Percentiles rank a stretch among this genome's conserved stretches.
These are phyloP conservation scores for Esox niger DNA, from an alignment of 2,113 vertebrate species.

Conservation along the genomic window DNA sequence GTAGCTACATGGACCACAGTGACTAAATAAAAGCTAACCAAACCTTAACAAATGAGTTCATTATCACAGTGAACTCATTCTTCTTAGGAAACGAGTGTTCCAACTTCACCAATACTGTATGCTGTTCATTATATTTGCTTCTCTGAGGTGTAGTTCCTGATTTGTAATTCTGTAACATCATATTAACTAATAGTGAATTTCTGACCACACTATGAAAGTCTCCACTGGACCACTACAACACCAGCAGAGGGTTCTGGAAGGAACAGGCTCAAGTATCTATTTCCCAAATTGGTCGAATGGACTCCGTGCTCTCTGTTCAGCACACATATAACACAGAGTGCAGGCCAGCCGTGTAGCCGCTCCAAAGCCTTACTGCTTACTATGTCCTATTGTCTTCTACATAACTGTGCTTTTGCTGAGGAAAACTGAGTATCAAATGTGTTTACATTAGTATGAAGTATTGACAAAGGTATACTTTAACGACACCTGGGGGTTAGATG, in stretches of 20 bases:
- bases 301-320: constrained; percentile 41
- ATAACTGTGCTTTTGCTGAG: constrained; percentile 62
- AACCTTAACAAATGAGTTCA: constrained; percentile 39
- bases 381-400: constrained; percentile 74
- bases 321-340: constrained; percentile 69
- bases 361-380: constrained; percentile 61
- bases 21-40: constrained; percentile 8
- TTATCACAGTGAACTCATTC: constrained; percentile 11
- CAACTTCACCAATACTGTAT: neutral
- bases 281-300: constrained; percentile 50
- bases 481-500: neutral
- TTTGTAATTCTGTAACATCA: constrained; percentile 32
- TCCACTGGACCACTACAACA: constrained; percentile 14
- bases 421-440: constrained; percentile 47
- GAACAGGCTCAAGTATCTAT: constrained; percentile 33
- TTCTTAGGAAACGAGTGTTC: neutral
- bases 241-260: constrained; percentile 51
- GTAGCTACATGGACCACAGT: constrained; percentile 15
- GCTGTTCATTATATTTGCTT: neutral
- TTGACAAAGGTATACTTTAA: neutral
- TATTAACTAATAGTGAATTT: neutral
- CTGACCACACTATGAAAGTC: no score
- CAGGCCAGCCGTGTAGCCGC: constrained; percentile 72
- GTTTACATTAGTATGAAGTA: constrained; percentile 16
- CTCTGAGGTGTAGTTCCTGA: constrained; percentile 19